Evolutionary conservation across 2,797 vertebrate genomes (phyloP), one percentile per base, ranked within the genome.

Genomic region (Ctenopoma kingsleyae): DNA sequence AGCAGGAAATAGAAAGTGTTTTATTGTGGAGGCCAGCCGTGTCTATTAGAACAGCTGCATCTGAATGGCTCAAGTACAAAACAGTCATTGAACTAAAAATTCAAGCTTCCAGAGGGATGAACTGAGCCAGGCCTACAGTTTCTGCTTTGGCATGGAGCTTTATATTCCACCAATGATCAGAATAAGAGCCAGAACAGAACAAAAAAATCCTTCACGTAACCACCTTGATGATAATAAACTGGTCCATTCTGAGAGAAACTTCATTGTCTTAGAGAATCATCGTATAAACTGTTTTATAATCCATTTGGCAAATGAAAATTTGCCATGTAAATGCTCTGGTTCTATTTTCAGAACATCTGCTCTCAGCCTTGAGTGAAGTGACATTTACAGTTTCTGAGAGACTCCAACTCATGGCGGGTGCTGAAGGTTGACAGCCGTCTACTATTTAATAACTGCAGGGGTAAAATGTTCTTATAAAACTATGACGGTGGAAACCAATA

Each of bases 11-110:
- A 57, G 22, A 78, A 44, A 67, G 47, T 30, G 56, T 77, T 74
- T 65, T 70, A 57, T 53, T 59, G 59, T 64, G 55, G 51, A 71
- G 52, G 38, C 49, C 48, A 36, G 48, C 35, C 15, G 30, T 44
- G 49, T 63, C 54, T 77, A 57, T 82, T 22, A 55, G 50, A 83
- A 63, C 63, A 82, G 70, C 72, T 84, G 78, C 76, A 70, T 83
- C 61, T 74, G 60, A 71, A 58, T 59, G 41, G 67, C 40, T 67
- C 48, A 59, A 56, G 53, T 54, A 74, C 81, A 82, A 82, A 74
- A 77, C 65, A 56, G 54, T 75, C 69, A 78, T 80, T 82, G 61
- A 72, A 41, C 47, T 40, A 65, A 75, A 75, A 67, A 60, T 46
- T 66, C 17, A 55, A 64, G 44, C 66, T 78, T 79, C 47, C 46